Evolutionary conservation across 2,797 vertebrate species (phyloP), one percentile per base, ranked within the genome.

Genomic region (Garrulus glandarius): DNA sequence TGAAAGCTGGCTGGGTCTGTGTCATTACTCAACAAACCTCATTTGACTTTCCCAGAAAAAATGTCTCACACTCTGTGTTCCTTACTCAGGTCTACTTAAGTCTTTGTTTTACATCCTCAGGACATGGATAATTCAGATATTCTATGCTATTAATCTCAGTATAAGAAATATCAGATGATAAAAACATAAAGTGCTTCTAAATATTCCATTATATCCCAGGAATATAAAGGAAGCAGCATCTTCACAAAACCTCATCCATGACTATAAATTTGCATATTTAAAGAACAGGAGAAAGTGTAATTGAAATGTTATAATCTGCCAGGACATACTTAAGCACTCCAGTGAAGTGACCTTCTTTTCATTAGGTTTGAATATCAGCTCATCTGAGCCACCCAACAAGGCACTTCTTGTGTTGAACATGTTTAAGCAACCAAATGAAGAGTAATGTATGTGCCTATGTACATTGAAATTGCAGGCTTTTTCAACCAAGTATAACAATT

Each of bases 1-100:
- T 3, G 4, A 90, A 87, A 49, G 24, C 19, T 75, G 67, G 3
- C 59, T 72, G 59, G 6, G 4, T 64, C 30, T 55, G 34, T 57
- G 39, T 39, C 26, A 44, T 59, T 63, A 50, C 32, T 81, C 49
- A 59, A 56, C 14, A 75, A 82, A 60, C 1, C 9, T 49, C 15
- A 27, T 46, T 24, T 76, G 47, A 72, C 30, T 87, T 92, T 37
- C 27, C 16, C n/a, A 46, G 27, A 16, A 43, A 43, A 39, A 67
- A 44, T 0, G 0, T 37, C 30, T 76, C 22, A 41, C 15, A 53
- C 27, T 55, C 36, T 6, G 2, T 0, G 0, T n/a, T 64, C 26
- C 67, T 79, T 60, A 49, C 15, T 49, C 36, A 53, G 24, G 15
- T 65, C 30, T 65, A n/a, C 20, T 10, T 59, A 72, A 59, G 36